Base-by-base conservation (phyloP, 2,888 invertebrate species). In the Clitarchus hookeri region DNA sequence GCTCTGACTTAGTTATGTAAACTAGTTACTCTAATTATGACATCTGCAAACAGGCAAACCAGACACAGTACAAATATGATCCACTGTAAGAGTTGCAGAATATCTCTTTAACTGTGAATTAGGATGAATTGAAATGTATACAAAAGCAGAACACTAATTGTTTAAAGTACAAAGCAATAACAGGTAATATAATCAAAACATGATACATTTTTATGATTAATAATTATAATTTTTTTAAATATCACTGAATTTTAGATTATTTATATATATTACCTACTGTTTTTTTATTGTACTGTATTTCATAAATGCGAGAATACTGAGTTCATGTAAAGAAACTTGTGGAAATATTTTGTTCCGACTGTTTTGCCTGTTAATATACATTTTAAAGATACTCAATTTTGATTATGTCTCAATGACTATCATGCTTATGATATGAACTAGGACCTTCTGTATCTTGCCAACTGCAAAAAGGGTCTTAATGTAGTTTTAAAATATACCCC, bases 41-140 rank as follows among this genome's bases (percentile, higher is more conserved):
- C 65, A 23, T 65, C 65, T 65, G 65, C n/a, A 65, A 65, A 65
- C 65, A 65, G 65, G 65, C 65, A 65, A 65, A 65, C 65, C n/a
- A 65, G 65, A n/a, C n/a, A 23, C 8, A 65, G n/a, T 19, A 23
- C 65, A 65, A 65, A 65, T 65, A 65, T 53, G 19, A 65, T 65
- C 19, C 65, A 65, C n/a, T 48, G 48, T 48, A 48, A 16, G 48
- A 48, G 16, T 19, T 65, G 3, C n/a, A 65, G 16, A n/a, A 65
- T 65, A 65, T 65, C 8, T 65, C 16, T 65, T 12, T n/a, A 65
- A 65, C n/a, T n/a, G 65, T 65, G n/a, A 8, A 65, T 65, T n/a
- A n/a, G 6, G 65, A 11, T n/a, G 65, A n/a, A 19, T 0, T 65
- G n/a, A 65, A 65, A 23, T n/a, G 65, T 48, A 48, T 48, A 36